Percentiles rank a stretch among this genome's conserved stretches.
These are phyloP conservation scores for Copsychus sechellarum DNA, from an alignment of 2,113 vertebrate species.

Conservation along the genomic window DNA sequence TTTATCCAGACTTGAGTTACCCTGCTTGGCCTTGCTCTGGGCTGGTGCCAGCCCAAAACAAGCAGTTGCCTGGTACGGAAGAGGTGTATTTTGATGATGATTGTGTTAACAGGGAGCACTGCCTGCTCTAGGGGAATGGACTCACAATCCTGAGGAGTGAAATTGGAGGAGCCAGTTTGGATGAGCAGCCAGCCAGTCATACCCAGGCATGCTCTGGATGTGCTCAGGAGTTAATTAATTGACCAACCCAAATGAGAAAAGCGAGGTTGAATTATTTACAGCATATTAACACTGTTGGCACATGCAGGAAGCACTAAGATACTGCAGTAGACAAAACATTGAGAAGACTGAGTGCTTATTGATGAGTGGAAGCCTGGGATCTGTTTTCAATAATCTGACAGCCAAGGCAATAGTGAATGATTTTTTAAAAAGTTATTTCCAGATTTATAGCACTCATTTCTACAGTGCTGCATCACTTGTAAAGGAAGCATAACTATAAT, in stretches of 20 bases:
- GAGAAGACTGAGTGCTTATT: conserved; percentile 7
- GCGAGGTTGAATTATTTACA: background rate
- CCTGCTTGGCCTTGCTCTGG: background rate
- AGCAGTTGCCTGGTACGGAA: background rate
- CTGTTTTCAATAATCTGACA: conserved; percentile 42
- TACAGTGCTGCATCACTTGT: background rate
- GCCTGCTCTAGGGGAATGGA: background rate
- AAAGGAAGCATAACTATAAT: background rate
- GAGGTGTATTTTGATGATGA: background rate
- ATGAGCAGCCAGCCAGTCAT: background rate
- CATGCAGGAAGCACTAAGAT: background rate
- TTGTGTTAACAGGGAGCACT: background rate
- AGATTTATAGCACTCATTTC: background rate
- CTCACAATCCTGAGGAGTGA: accelerated
- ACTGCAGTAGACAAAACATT: background rate
- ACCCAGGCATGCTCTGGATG: background rate
- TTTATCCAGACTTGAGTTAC: background rate
- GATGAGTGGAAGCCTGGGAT: background rate
- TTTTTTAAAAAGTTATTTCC: background rate
- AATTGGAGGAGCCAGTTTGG: background rate
- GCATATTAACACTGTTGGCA: background rate
- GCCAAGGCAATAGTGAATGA: background rate
- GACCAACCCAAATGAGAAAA: background rate
- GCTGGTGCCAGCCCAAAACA: background rate
- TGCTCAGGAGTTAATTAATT: conserved; percentile 18